These are phyloP conservation scores for Egretta garzetta DNA, from an alignment of 2,113 vertebrate genomes.

Conservation along the genomic window DNA sequence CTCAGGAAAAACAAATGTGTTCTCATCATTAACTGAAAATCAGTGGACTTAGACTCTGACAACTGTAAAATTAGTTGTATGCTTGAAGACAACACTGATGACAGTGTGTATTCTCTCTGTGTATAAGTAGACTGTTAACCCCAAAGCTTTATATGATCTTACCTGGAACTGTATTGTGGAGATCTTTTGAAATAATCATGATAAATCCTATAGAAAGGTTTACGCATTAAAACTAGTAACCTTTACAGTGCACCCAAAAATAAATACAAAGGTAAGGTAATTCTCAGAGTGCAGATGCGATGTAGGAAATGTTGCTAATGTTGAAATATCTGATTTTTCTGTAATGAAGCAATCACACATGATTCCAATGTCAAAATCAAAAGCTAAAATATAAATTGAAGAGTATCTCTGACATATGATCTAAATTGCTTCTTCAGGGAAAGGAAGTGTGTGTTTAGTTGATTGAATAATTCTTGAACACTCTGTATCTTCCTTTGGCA, in stretches of 20 bases:
- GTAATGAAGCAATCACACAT: background rate
- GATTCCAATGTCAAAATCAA: background rate
- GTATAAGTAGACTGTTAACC: background rate
- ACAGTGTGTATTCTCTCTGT: background rate
- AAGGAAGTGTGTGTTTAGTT: background rate
- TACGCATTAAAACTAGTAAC: background rate
- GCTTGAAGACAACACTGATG: background rate
- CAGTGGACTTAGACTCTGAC: background rate
- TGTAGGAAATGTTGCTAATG: background rate
- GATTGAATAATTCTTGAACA: background rate
- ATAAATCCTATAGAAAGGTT: background rate
- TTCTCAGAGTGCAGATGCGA: background rate
- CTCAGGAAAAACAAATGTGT: background rate
- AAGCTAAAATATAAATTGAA: background rate
- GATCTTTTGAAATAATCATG: background rate
- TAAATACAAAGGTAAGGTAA: background rate
- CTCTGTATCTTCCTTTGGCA: accelerated
- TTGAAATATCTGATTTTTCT: background rate
- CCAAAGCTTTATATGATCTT: background rate
- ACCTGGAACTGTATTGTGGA: background rate
- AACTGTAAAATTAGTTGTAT: background rate
- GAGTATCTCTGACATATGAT: background rate
- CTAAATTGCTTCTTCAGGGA: background rate
- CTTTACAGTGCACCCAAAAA: accelerated
- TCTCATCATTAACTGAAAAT: background rate